These are phyloP conservation scores for Sebastes oblongus DNA, from an alignment of 2,797 vertebrate species.

Conservation along the genomic window DNA sequence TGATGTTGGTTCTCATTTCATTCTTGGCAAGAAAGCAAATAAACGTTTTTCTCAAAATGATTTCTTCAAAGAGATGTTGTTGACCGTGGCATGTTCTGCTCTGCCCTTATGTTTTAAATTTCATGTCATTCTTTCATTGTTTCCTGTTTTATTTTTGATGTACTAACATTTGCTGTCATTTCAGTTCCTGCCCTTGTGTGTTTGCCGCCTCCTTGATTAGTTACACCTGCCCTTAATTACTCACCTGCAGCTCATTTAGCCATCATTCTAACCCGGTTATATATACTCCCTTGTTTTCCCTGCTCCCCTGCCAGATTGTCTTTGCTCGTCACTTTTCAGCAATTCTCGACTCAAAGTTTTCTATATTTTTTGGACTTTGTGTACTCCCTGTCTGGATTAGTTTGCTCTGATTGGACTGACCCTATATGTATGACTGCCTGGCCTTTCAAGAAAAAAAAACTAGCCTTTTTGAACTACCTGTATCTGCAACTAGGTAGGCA, in stretches of 20 bases:
- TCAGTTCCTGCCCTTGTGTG: neutral
- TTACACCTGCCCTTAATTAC: neutral
- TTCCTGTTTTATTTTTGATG: neutral
- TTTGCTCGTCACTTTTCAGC: neutral
- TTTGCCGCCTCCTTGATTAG: neutral
- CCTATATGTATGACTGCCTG: neutral
- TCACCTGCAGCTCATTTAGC: neutral
- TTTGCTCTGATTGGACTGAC: neutral
- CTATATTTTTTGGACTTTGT: neutral
- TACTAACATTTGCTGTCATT: neutral
- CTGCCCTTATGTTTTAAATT: neutral
- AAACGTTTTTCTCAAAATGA: too few species aligned
- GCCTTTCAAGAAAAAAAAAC: too few species aligned
- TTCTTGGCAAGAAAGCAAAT: neutral
- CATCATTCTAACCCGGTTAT: neutral
- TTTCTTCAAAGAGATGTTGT: too few species aligned
- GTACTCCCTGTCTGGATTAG: neutral
- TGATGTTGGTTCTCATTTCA: too few species aligned
- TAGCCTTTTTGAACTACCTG: neutral
- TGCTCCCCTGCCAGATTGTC: neutral
- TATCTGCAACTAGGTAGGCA: too few species aligned
- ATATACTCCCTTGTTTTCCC: neutral
- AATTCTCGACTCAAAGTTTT: neutral
- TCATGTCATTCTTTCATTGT: neutral
- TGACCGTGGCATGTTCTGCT: too few species aligned